phyloP scores from a whole-genome alignment of 1,140 invertebrate genomes.

The Octopus sinensis region DNA sequence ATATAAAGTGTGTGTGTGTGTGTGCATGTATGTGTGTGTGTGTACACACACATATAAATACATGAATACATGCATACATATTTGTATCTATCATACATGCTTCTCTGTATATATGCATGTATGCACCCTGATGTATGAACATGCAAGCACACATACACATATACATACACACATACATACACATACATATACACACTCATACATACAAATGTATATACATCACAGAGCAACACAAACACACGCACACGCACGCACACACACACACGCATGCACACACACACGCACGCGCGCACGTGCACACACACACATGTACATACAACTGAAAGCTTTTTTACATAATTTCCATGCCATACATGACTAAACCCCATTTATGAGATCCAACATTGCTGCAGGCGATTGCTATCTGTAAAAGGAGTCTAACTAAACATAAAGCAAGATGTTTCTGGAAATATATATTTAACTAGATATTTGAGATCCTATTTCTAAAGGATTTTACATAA shows the following conservation, averaged over 20 bases:
- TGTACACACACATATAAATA: not conserved
- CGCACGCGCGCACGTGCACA: not conserved
- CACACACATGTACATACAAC: not conserved
- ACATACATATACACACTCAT: not conserved
- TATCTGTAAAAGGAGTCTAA: too few relatives aligned
- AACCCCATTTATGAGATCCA: too few relatives aligned
- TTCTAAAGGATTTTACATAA: too few relatives aligned
- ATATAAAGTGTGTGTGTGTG: not conserved
- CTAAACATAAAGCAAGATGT: too few relatives aligned
- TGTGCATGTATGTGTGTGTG: not conserved
- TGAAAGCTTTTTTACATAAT: too few relatives aligned
- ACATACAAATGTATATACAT: not conserved
- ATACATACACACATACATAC: not conserved
- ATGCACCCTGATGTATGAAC: not conserved
- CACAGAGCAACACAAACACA: not conserved
- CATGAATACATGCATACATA: not conserved
- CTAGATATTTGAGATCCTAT: too few relatives aligned
- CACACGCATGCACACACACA: not conserved
- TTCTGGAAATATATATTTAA: too few relatives aligned
- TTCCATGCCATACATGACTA: too few relatives aligned
- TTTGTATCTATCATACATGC: not conserved
- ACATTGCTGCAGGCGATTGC: too few relatives aligned
- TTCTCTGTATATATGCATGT: not conserved
- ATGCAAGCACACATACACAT: not conserved
- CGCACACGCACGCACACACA: not conserved